Evolutionary conservation across 2,888 invertebrate species (phyloP), one percentile per base, ranked within the genome.

Genomic region (Pollenia amentaria): DNA sequence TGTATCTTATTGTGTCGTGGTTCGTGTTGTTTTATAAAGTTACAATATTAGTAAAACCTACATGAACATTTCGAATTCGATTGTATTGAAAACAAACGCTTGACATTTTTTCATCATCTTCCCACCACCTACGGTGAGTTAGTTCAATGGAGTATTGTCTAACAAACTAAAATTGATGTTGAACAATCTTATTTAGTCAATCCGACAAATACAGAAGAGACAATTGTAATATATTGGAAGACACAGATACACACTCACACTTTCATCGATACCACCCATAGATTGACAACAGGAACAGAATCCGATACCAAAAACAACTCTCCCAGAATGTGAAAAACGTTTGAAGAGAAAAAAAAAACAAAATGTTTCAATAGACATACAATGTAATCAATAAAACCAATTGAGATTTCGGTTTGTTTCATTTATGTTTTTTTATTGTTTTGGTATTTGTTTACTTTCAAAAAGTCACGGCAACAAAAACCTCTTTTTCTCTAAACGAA

Each of bases 321-420:
- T 73, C 64, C 60, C 70, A 67, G 53, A 48, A 38, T 44, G n/a
- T 73, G 40, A 42, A 48, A 40, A 60, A 48, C 9, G 14, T 42
- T 46, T 46, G 16, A 38, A 46, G 14, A 70, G 53, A 65, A 75
- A 44, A 55, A 55, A n/a, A 18, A 77, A 72, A 76, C 29, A 51
- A 12, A 42, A 55, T 65, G 18, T 65, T 55, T 70, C 69, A 76
- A 77, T 70, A 72, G 14, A 29, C 55, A 40, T 14, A 40, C 55
- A 83, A 72, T 62, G 40, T 16, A 48, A 72, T 67, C 57, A 75
- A 57, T 73, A 75, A 75, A 75, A 79, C 55, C 84, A 80, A 84
- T 84, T 80, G 84, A 80, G 62, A 64, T 75, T 84, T 84, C 69
- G 70, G 62, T 72, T 62, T 80, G 14, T 70, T 80, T 80, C 16